Base-by-base conservation (phyloP, 2,113 vertebrate genomes). In the Ptyas mucosa region DNA sequence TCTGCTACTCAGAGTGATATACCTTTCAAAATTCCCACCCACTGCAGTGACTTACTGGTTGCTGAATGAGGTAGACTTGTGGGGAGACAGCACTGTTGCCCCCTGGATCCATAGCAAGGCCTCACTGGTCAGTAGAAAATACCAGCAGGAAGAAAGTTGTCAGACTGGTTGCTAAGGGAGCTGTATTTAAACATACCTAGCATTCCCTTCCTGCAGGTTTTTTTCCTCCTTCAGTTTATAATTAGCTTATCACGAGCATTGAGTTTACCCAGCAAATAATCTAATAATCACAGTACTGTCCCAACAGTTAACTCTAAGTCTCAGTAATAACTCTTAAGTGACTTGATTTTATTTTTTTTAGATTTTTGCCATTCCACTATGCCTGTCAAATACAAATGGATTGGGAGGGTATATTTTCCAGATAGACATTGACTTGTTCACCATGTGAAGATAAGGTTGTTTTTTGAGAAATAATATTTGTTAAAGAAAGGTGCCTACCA, bases 41-140 rank as follows among this genome's bases (percentile, higher is more conserved):
- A 29, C 6, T 11, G 11, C 0, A 34, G 26, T 43, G 24, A 90
- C 92, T 93, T 87, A 93, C 92, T 54, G 75, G 92, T 87, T 93
- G 92, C 43, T 93, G 92, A 87, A 93, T 90, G 23, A 93, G 10
- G n/a, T 90, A 57, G n/a, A 54, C 81, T 20, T 7, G 46, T 64
- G 54, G 46, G 55, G 81, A 53, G 21, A 24, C 24, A 11, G 8
- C 20, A 3, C 55, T 10, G 52, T 86, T 81, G 14, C 2, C 24
- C 81, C n/a, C 81, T 3, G 1, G 15, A 39, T 93, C 55, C 92
- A 93, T 93, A 26, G 75, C 23, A 90, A 87, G 43, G n/a, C 0
- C 55, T 85, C 14, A 5, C 75, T 43, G 55, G 29, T 52, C 52
- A 57, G 46, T 8, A 34, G 81, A 49, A 53, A 89, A 55, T 6